Percentiles rank a stretch among this genome's conserved stretches.
Evolutionary conservation across 1,140 invertebrate genomes (phyloP).

Genomic region (Anastatus disparis): DNA sequence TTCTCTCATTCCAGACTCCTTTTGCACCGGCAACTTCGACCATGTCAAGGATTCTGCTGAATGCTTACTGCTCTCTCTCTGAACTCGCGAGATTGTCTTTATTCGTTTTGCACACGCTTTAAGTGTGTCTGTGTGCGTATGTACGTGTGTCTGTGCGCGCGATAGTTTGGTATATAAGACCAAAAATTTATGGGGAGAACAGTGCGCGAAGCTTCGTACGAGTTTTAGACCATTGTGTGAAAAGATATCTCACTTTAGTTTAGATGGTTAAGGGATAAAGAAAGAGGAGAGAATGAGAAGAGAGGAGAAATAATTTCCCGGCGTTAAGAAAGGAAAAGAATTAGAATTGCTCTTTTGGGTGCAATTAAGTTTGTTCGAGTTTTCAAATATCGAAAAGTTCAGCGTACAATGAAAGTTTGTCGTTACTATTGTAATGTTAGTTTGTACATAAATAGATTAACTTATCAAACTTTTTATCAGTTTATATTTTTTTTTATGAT

Average conservation of each 20-base stretch:
- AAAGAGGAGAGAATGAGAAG: not conserved
- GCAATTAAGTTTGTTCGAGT: too few species aligned
- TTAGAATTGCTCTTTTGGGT: not conserved
- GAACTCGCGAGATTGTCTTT: slow-evolving; percentile 26
- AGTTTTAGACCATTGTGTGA: slow-evolving; percentile 13
- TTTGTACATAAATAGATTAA: too few species aligned
- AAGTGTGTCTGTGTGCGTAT: not conserved
- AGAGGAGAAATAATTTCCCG: not conserved
- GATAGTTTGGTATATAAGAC: too few species aligned
- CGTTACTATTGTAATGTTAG: too few species aligned
- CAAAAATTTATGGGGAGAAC: slow-evolving; percentile 26
- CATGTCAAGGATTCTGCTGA: not conserved
- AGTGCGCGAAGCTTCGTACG: slow-evolving; percentile 6
- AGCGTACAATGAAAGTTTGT: too few species aligned
- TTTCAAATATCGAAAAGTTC: too few species aligned
- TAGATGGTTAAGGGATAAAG: too few species aligned
- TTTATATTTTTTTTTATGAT: too few species aligned
- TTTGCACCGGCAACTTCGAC: not conserved
- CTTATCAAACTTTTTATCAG: too few species aligned
- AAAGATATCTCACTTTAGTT: not conserved
- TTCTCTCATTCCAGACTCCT: too few species aligned
- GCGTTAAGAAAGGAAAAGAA: slow-evolving; percentile 13
- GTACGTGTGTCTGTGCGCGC: not conserved
- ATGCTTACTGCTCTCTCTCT: slow-evolving; percentile 6
- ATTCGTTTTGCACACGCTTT: not conserved